Evolutionary conservation across 2,888 invertebrate species (phyloP).

Genomic region (Ashinkailepas kermadecensis): DNA sequence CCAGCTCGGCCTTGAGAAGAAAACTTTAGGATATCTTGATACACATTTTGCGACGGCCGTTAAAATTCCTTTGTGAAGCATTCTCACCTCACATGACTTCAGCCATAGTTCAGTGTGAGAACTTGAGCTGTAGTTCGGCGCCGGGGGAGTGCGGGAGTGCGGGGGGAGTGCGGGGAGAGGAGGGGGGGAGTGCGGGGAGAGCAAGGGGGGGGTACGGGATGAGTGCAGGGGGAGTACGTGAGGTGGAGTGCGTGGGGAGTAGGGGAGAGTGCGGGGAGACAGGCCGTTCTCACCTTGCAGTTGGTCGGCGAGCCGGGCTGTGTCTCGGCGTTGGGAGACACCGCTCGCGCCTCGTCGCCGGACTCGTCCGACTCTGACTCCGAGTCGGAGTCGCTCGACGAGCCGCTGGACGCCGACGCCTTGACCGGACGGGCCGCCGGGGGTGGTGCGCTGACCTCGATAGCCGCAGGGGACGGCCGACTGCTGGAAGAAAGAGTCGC

Average conservation of each 20-base stretch:
- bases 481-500: background rate
- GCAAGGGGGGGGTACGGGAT: too few relatives aligned
- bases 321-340: background rate
- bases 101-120: too few relatives aligned
- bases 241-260: background rate
- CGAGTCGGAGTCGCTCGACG: conserved; percentile 2
- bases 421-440: background rate
- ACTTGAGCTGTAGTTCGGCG: too few relatives aligned
- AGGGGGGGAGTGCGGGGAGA: too few relatives aligned
- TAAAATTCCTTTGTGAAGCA: too few relatives aligned
- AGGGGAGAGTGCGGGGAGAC: too few relatives aligned
- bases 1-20: too few relatives aligned
- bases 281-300: background rate
- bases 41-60: too few relatives aligned
- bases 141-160: too few relatives aligned
- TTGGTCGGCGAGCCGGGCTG: background rate
- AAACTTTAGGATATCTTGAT: too few relatives aligned
- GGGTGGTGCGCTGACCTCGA: background rate
- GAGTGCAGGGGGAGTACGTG: too few relatives aligned
- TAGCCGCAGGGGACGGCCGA: background rate
- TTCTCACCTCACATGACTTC: too few relatives aligned
- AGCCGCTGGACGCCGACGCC: background rate
- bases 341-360: background rate
- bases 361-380: conserved; percentile 5
- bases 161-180: background rate